These are phyloP conservation scores for Trigoniulus corallinus DNA, from an alignment of 1,140 invertebrate species.

Conservation along the genomic window DNA sequence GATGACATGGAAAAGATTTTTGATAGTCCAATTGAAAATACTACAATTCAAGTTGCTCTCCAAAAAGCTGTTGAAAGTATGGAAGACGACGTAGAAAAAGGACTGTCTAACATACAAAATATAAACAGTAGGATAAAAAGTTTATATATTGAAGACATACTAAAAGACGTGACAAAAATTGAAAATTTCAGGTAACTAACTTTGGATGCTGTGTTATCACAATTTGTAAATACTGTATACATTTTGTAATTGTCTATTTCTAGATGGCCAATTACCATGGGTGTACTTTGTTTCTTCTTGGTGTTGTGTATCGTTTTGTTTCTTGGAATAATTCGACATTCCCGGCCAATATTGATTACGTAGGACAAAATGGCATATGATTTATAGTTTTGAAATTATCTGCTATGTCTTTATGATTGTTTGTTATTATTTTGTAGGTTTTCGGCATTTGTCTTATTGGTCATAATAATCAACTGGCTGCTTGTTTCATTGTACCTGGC, in stretches of 20 bases:
- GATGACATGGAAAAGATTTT: constrained; percentile 14
- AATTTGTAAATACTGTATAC: background rate
- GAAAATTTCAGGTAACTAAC: constrained; percentile 15
- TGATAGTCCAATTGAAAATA: constrained; percentile 10
- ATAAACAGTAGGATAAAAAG: constrained; percentile 18
- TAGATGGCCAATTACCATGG: constrained; percentile 63
- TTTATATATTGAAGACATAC: constrained; percentile 10
- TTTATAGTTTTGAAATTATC: background rate
- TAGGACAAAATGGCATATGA: no score
- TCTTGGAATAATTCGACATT: constrained; percentile 63
- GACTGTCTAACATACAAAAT: constrained; percentile 17
- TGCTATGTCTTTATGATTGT: background rate
- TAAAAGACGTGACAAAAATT: constrained; percentile 11
- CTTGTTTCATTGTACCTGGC: constrained; percentile 66
- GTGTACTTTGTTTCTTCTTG: constrained; percentile 51
- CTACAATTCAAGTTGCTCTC: constrained; percentile 13
- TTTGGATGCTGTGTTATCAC: background rate
- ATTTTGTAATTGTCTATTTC: constrained; percentile 2
- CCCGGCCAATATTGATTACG: constrained; percentile 63
- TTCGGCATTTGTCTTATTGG: constrained; percentile 67
- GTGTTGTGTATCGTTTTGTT: constrained; percentile 61
- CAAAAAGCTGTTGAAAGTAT: constrained; percentile 15
- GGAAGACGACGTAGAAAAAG: constrained; percentile 17
- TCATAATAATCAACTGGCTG: constrained; percentile 77
- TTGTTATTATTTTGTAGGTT: constrained; percentile 35